phyloP scores from a whole-genome alignment of 2,113 vertebrate genomes.

The Tor tambroides region DNA sequence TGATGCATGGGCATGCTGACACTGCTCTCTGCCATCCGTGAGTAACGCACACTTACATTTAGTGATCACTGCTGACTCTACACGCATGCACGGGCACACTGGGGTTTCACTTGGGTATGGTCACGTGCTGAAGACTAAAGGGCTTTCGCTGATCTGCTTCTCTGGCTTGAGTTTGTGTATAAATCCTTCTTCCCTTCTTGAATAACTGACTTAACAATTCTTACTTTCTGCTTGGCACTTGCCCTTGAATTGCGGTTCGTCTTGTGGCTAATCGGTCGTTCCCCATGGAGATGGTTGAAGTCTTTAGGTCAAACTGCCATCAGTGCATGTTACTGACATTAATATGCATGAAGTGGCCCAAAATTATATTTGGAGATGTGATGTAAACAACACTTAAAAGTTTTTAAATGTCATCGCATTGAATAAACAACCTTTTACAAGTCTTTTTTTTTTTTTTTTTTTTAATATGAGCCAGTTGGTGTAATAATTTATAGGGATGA shows the following conservation, averaged over 20 bases:
- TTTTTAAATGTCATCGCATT: background rate
- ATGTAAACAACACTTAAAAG: background rate
- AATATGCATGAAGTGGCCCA: background rate
- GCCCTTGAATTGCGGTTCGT: background rate
- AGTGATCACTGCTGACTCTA: background rate
- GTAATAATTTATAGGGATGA: background rate
- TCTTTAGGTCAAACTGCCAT: background rate
- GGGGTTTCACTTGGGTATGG: background rate
- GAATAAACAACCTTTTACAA: background rate
- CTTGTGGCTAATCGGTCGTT: background rate
- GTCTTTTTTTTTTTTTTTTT: background rate
- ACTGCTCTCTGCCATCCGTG: conserved; percentile 25
- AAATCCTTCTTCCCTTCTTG: background rate
- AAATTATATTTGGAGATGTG: background rate
- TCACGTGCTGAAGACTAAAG: background rate
- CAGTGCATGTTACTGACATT: background rate
- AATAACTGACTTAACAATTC: conserved; percentile 12
- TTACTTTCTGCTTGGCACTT: background rate
- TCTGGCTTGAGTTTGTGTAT: background rate
- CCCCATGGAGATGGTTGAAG: background rate
- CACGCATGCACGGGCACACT: background rate
- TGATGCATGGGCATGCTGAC: conserved; percentile 65
- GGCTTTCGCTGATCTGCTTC: background rate
- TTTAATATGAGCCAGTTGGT: background rate
- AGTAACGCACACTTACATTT: conserved; percentile 52